These are phyloP conservation scores for Ictalurus punctatus DNA, from an alignment of 2,113 vertebrate genomes.

Conservation along the genomic window DNA sequence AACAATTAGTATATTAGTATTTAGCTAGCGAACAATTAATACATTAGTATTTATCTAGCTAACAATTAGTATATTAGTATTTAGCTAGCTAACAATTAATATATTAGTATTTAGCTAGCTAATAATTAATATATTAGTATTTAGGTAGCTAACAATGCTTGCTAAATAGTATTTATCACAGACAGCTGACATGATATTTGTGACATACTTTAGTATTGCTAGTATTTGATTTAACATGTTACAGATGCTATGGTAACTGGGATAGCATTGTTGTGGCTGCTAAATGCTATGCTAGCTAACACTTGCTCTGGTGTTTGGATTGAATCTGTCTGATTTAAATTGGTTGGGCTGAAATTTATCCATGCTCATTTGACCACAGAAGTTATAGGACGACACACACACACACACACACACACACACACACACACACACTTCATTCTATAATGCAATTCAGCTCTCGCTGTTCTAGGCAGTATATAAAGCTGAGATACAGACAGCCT, in stretches of 20 bases:
- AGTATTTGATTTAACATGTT: neutral
- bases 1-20: no score
- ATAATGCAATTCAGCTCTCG: neutral
- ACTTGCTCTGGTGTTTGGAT: neutral
- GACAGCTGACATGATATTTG: neutral
- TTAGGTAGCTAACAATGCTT: neutral
- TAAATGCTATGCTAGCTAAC: neutral
- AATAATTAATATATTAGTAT: neutral
- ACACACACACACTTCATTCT: constrained; percentile 10
- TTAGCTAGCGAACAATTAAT: no score
- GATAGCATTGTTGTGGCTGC: neutral
- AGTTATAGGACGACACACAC: constrained; percentile 15
- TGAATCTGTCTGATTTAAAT: neutral
- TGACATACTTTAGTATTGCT: neutral
- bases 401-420: constrained; percentile 23
- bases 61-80: no score
- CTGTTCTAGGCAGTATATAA: constrained; percentile 8
- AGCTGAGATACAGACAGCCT: constrained; percentile 10
- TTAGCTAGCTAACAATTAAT: no score
- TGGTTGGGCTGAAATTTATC: neutral
- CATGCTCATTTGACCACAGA: neutral
- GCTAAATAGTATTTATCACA: neutral
- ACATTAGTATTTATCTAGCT: no score
- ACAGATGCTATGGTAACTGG: neutral
- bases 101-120: no score